phyloP scores from a whole-genome alignment of 2,113 vertebrate genomes.

The Paedocypris sp. region DNA sequence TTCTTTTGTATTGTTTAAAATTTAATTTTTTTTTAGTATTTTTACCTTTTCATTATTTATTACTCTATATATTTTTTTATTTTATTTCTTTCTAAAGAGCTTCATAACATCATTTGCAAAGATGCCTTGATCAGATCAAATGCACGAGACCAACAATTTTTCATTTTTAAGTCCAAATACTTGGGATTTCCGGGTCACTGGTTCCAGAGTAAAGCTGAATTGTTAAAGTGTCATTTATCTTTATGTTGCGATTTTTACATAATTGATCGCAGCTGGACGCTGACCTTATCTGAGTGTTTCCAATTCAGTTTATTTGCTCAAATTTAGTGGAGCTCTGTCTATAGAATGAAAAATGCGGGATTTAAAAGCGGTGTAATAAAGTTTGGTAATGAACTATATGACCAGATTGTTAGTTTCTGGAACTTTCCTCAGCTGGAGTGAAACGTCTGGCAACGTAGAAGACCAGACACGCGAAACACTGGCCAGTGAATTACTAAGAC shows the following conservation, averaged over 20 bases:
- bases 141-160: neutral
- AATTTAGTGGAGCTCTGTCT: neutral
- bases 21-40: neutral
- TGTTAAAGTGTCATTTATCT: constrained; percentile 36
- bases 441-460: constrained; percentile 2
- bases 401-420: constrained; percentile 3
- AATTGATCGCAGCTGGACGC: constrained; percentile 31
- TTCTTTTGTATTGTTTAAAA: too few species aligned
- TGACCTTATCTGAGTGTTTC: constrained; percentile 13
- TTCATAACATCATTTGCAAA: too few species aligned
- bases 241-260: constrained; percentile 22
- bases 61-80: too few species aligned
- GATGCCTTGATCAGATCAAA: too few species aligned
- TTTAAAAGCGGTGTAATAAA: constrained; percentile 16
- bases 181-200: constrained; percentile 6
- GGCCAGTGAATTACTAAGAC: neutral
- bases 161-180: constrained; percentile 15
- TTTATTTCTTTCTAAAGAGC: too few species aligned
- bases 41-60: too few species aligned
- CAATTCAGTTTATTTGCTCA: constrained; percentile 21
- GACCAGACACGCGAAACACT: neutral
- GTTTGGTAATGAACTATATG: constrained; percentile 10
- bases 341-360: constrained; percentile 16
- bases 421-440: constrained; percentile 3
- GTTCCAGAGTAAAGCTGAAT: constrained; percentile 9